These are phyloP conservation scores for Erpobdella octoculata DNA, from an alignment of 2,888 invertebrate species.

Conservation along the genomic window DNA sequence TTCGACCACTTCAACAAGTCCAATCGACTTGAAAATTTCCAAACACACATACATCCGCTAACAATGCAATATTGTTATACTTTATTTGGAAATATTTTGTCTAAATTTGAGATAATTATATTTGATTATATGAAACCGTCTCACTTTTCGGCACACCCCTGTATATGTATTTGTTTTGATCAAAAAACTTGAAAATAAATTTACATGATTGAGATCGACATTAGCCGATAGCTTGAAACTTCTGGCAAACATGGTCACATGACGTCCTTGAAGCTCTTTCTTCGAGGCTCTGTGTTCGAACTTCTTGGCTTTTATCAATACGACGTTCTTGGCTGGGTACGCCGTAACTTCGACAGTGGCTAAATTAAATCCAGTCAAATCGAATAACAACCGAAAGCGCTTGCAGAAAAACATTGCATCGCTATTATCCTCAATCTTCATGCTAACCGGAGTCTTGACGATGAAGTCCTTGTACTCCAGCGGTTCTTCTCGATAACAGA, in stretches of 20 bases:
- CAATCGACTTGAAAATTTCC: too few species aligned
- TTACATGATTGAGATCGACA: constrained; percentile 10
- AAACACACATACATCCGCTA: too few species aligned
- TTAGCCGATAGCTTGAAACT: constrained; percentile 3
- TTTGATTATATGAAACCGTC: too few species aligned
- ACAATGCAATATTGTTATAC: too few species aligned
- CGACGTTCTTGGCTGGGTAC: background rate
- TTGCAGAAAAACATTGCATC: background rate
- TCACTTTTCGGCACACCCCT: too few species aligned
- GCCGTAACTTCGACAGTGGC: background rate
- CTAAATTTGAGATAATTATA: too few species aligned
- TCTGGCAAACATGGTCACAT: background rate
- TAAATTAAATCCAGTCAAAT: constrained; percentile 18
- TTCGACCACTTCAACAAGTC: too few species aligned
- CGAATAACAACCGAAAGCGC: constrained; percentile 19
- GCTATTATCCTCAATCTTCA: background rate
- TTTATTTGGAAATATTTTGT: too few species aligned
- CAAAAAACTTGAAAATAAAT: background rate
- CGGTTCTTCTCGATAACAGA: constrained; percentile 5
- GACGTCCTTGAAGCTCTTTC: background rate
- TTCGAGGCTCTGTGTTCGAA: background rate
- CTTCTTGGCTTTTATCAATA: background rate
- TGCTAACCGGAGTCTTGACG: background rate
- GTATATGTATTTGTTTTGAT: too few species aligned
- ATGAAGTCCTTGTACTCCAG: background rate